These are phyloP conservation scores for Eonycteris spelaea DNA, from an alignment of 2,113 vertebrate species.

Conservation along the genomic window DNA sequence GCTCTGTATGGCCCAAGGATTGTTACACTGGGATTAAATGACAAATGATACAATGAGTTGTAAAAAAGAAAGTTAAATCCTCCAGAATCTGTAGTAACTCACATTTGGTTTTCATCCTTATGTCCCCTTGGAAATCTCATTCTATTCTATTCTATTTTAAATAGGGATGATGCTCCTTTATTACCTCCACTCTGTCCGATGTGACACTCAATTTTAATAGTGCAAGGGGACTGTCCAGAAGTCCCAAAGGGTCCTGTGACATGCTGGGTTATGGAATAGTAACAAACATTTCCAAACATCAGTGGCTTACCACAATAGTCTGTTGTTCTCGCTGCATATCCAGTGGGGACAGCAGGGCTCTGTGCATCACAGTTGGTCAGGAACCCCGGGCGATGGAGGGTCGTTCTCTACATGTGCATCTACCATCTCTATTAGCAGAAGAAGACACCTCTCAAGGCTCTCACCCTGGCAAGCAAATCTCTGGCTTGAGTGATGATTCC, in stretches of 20 bases:
- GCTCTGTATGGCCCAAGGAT: not conserved
- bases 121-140: not conserved
- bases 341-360: not conserved
- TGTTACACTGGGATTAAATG: not conserved
- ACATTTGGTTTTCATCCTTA: not conserved
- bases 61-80: not conserved
- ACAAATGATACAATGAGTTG: not conserved
- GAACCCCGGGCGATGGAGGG: too few relatives aligned
- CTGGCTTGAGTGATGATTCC: not conserved
- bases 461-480: too few relatives aligned
- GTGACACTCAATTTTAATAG: not conserved
- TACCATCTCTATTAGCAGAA: not conserved
- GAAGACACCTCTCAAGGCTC: not conserved
- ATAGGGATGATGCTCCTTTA: not conserved
- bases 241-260: not conserved
- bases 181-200: not conserved
- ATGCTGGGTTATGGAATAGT: not conserved
- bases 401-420: accelerated
- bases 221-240: not conserved
- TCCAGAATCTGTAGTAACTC: not conserved
- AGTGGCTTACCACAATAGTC: not conserved
- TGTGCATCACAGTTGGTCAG: accelerated
- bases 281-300: not conserved
- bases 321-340: not conserved
- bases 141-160: not conserved